Evolutionary conservation across 2,113 vertebrate species (phyloP).

Genomic region (Larimichthys crocea): DNA sequence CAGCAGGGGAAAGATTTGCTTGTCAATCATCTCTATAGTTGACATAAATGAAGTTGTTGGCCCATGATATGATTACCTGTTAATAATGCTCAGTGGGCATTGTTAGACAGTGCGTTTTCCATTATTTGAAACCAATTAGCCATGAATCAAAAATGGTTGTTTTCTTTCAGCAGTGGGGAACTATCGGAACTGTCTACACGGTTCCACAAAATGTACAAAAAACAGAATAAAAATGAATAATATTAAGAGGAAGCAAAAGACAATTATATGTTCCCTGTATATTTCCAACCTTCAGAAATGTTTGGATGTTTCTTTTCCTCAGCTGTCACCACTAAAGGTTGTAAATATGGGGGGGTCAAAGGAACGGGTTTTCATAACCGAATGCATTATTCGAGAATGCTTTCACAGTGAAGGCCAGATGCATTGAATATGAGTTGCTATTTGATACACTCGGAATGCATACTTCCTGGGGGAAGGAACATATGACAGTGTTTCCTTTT

Average conservation of each 20-base stretch:
- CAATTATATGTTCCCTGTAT: background rate
- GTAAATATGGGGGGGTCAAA: constrained; percentile 8
- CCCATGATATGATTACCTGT: constrained; percentile 43
- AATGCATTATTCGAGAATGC: constrained; percentile 32
- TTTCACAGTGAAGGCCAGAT: constrained; percentile 42
- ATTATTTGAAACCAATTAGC: constrained; percentile 42
- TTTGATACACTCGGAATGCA: constrained; percentile 32
- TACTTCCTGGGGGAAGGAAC: constrained; percentile 30
- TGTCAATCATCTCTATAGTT: constrained; percentile 25
- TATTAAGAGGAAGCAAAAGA: background rate
- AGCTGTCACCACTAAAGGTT: background rate
- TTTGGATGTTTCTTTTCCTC: background rate
- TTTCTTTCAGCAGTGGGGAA: constrained; percentile 17
- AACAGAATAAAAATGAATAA: background rate
- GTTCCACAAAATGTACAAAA: background rate
- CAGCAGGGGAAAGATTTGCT: constrained; percentile 27
- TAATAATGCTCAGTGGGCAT: constrained; percentile 63
- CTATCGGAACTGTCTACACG: background rate
- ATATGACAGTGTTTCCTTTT: constrained; percentile 31
- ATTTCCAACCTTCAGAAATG: constrained; percentile 20
- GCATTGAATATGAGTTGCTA: constrained; percentile 14
- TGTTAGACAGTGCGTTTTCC: constrained; percentile 30
- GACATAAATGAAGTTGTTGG: constrained; percentile 33
- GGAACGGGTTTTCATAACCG: constrained; percentile 24
- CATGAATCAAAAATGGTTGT: constrained; percentile 10